Evolutionary conservation across 2,113 vertebrate genomes (phyloP).

Genomic region (Raphicerus campestris): DNA sequence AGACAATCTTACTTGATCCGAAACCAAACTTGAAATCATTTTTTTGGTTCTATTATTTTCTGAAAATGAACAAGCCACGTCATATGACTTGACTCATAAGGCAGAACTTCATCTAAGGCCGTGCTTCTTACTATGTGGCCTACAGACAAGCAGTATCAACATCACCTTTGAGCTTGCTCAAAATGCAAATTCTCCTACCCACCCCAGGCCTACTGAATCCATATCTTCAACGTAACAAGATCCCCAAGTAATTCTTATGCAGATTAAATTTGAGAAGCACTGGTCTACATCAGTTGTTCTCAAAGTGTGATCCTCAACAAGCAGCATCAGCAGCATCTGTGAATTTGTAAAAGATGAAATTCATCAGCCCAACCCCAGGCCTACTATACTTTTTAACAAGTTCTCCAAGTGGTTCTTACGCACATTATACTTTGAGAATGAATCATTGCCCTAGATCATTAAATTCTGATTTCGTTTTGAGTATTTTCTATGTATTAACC

Average conservation of each 20-base stretch:
- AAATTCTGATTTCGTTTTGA: slow-evolving; percentile 17
- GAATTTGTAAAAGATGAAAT: neutral
- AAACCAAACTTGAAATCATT: neutral
- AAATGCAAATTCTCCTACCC: neutral
- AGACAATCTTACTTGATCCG: neutral
- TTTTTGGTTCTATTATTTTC: neutral
- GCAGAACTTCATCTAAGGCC: neutral
- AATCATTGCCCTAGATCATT: neutral
- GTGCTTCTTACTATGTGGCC: neutral
- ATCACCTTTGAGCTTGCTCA: neutral
- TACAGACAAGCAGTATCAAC: neutral
- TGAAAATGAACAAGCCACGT: neutral
- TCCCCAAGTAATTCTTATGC: neutral
- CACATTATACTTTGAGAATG: neutral
- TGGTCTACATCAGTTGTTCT: neutral
- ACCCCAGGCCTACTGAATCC: neutral
- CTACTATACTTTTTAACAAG: neutral
- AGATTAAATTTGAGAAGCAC: neutral
- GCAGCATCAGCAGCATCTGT: neutral
- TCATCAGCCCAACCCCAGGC: neutral
- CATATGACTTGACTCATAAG: neutral
- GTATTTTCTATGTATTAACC: neutral
- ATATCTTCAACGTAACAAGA: neutral
- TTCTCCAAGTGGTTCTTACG: neutral
- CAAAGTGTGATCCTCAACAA: neutral